A percentile compares a stretch with the other conserved stretches of the same genome.
These are phyloP conservation scores for Oryzias woworae DNA, from an alignment of 2,113 vertebrate species.

Conservation along the genomic window DNA sequence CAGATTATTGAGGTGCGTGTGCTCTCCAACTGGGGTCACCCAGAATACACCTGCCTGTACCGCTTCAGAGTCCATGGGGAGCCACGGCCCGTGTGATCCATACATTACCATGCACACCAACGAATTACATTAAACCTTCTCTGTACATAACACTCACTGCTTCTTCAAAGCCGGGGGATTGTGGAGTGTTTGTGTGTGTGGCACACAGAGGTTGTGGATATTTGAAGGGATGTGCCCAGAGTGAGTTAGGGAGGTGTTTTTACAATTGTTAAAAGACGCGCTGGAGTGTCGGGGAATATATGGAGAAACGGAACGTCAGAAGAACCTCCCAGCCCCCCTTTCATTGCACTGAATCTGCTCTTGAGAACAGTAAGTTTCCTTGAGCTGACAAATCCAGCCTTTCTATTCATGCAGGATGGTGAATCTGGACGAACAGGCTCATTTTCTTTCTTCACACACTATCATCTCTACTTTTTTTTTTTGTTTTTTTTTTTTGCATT, in stretches of 20 bases:
- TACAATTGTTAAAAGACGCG: conserved; percentile 32
- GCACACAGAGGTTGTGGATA: conserved; percentile 27
- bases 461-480: conserved; percentile 17
- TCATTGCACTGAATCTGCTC: conserved; percentile 67
- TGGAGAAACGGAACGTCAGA: conserved; percentile 41
- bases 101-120: conserved; percentile 1
- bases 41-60: conserved; percentile 93
- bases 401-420: conserved; percentile 20
- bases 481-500: conserved; percentile 6
- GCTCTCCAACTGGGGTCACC: conserved; percentile 92
- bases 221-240: conserved; percentile 43
- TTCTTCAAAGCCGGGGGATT: conserved; percentile 26
- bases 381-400: conserved; percentile 33
- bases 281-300: conserved; percentile 19
- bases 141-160: conserved; percentile 64
- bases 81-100: conserved; percentile 58
- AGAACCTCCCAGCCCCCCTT: conserved; percentile 48
- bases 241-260: conserved; percentile 33
- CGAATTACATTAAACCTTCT: conserved; percentile 37
- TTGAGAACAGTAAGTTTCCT: conserved; percentile 17
- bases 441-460: conserved; percentile 33
- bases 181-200: neutral
- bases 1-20: conserved; percentile 92
- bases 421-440: conserved; percentile 24
- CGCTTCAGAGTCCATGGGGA: conserved; percentile 88